Conservation (phyloP, 2,797 vertebrate species). For the Acanthurus lineatus region DNA sequence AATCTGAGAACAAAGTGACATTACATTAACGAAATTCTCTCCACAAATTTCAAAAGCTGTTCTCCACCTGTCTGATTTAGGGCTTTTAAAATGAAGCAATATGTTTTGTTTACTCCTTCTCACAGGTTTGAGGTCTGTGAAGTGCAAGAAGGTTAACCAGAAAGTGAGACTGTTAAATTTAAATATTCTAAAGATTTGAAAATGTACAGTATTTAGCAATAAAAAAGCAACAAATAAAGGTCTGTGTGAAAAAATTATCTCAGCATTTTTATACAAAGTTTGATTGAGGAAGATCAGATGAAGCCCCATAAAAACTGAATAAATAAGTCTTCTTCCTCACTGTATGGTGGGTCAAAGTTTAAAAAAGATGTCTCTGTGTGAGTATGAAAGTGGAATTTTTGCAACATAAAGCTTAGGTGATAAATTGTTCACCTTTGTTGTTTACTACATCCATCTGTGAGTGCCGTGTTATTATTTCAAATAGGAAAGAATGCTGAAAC, state of each 20-base stretch:
- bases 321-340: not conserved
- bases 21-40: not conserved
- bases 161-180: not conserved
- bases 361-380: too few relatives aligned
- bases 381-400: too few relatives aligned
- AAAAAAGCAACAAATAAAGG: not conserved
- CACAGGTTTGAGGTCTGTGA: too few relatives aligned
- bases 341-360: too few relatives aligned
- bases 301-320: not conserved
- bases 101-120: not conserved
- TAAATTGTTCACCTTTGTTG: too few relatives aligned
- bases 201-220: not conserved
- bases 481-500: not conserved
- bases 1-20: not conserved
- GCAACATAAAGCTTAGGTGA: too few relatives aligned
- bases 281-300: not conserved
- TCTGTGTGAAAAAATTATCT: not conserved
- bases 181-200: not conserved
- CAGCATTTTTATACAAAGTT: not conserved
- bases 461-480: not conserved
- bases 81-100: slow-evolving; percentile 3
- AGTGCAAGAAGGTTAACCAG: not conserved
- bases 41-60: not conserved
- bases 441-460: too few relatives aligned
- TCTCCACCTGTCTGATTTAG: not conserved